Conservation (phyloP, 2,797 vertebrate genomes). For the Cuniculus paca region DNA sequence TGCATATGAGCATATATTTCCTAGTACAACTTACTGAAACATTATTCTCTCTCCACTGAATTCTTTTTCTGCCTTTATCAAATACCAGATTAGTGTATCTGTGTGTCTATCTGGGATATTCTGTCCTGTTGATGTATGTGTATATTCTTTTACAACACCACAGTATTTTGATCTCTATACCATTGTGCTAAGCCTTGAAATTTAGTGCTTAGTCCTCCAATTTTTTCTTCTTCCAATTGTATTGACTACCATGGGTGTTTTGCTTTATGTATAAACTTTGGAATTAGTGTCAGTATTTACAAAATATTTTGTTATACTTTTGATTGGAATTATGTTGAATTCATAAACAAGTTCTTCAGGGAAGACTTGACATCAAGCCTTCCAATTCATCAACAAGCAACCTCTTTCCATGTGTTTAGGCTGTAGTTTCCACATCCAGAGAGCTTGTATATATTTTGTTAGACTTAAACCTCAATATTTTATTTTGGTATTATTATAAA, state of each 20-base stretch:
- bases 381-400: background rate
- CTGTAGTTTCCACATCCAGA: background rate
- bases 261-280: background rate
- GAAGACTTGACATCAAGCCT: background rate
- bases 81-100: background rate
- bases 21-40: background rate
- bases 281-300: background rate
- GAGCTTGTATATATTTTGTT: background rate
- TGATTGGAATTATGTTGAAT: constrained; percentile 5
- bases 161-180: background rate
- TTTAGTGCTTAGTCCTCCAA: background rate
- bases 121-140: background rate
- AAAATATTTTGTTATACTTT: background rate
- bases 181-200: background rate
- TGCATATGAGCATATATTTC: background rate
- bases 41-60: background rate
- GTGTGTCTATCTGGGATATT: background rate
- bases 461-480: background rate
- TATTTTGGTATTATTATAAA: background rate
- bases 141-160: background rate
- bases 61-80: constrained; percentile 4
- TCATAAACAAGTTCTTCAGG: background rate
- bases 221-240: background rate
- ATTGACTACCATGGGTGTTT: background rate
- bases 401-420: background rate